Conservation (phyloP, 2,888 invertebrate genomes). For the Aphodius granarius region DNA sequence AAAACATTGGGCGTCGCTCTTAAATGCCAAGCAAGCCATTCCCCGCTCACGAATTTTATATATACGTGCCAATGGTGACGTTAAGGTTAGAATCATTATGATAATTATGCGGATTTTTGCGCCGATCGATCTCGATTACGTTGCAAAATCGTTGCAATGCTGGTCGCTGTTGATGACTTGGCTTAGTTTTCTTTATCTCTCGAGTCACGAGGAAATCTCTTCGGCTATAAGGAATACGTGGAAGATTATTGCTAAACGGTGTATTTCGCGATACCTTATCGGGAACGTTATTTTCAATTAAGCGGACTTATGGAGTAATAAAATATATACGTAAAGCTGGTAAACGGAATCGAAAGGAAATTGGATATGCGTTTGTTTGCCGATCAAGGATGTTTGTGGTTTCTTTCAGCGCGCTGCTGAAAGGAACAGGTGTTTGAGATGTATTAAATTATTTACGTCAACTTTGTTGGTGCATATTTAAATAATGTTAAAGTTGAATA, state of each 20-base stretch:
- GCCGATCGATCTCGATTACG: background rate
- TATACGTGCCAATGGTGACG: slow-evolving; percentile 27
- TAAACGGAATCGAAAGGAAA: background rate
- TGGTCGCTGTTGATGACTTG: background rate
- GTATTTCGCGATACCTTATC: background rate
- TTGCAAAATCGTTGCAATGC: background rate
- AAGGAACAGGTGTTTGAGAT: background rate
- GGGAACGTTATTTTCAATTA: background rate
- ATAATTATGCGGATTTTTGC: slow-evolving; percentile 16
- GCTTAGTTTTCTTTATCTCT: background rate
- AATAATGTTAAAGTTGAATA: too few species aligned
- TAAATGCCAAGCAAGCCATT: slow-evolving; percentile 32
- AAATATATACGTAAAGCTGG: background rate
- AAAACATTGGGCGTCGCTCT: slow-evolving; percentile 1
- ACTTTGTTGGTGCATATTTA: too few species aligned
- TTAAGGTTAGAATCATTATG: slow-evolving; percentile 26
- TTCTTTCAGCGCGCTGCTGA: background rate
- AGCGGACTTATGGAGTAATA: background rate
- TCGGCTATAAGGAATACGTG: background rate
- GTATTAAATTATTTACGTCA: background rate
- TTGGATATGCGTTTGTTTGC: background rate
- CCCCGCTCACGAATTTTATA: slow-evolving; percentile 40
- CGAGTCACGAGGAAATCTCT: background rate
- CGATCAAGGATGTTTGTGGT: background rate
- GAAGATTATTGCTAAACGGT: background rate